Conservation (phyloP, 2,888 invertebrate genomes). For the Cordilura impudica region DNA sequence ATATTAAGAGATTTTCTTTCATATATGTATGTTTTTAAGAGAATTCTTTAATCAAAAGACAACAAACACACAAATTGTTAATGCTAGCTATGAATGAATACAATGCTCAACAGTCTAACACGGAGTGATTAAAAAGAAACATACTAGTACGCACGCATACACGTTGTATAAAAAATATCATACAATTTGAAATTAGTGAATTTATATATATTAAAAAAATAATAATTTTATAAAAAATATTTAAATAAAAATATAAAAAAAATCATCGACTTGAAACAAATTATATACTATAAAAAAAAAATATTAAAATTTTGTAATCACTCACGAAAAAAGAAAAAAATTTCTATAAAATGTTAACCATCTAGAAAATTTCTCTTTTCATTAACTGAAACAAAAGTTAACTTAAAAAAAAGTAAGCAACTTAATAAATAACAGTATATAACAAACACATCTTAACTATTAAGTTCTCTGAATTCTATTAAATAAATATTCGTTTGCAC, state of each 20-base stretch:
- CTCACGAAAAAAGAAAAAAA: not conserved
- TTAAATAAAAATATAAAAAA: not conserved
- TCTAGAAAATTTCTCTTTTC: slow-evolving; percentile 33
- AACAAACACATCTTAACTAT: not conserved
- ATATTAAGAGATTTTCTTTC: not conserved
- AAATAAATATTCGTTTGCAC: not conserved
- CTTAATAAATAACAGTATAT: not conserved
- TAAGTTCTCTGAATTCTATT: not conserved
- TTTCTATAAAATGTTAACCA: slow-evolving; percentile 12
- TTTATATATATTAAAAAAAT: not conserved
- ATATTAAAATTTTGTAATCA: not conserved
- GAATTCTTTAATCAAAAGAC: not conserved
- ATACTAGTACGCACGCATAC: slow-evolving; percentile 32
- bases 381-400: slow-evolving; percentile 36
- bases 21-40: not conserved
- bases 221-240: not conserved
- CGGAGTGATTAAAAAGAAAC: slow-evolving; percentile 41
- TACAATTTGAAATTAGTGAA: not conserved
- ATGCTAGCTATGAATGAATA: slow-evolving; percentile 25
- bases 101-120: slow-evolving; percentile 38
- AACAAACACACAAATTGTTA: not conserved
- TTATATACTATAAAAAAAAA: not conserved
- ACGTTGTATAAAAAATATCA: not conserved
- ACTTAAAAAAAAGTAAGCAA: slow-evolving; percentile 44
- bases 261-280: not conserved